Evolutionary conservation across 2,113 vertebrate genomes (phyloP), one percentile per base, ranked within the genome.

Genomic region (Salvelinus alpinus): DNA sequence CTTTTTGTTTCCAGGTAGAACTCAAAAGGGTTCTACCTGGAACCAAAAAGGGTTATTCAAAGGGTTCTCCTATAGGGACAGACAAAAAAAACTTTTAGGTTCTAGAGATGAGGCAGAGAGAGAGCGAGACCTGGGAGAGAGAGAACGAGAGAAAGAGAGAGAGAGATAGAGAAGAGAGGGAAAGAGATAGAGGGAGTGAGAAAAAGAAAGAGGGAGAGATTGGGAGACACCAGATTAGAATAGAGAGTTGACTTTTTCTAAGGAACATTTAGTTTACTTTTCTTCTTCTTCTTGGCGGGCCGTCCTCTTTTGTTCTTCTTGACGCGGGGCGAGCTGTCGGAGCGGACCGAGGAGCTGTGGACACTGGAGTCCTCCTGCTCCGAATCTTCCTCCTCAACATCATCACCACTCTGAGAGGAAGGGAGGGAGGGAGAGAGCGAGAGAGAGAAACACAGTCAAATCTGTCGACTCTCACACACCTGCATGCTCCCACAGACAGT

Each of bases 201-300:
- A 51, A 57, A 59, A 18, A 22, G 57, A n/a, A 4, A 31, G 13
- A 44, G 20, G 25, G n/a, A 7, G 22, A 44, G n/a, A 54, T 44
- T 12, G 24, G 9, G 38, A 5, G 6, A 47, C 12, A 11, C 4
- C 47, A 73, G 48, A 25, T 11, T 4, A 65, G 60, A 29, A 44
- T 3, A 44, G 38, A 44, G 8, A 11, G 38, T 44, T 38, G 6
- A 38, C 8, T 38, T 38, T 38, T 38, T 38, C 34, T 38, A 8
- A 38, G 7, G 34, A 38, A 38, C 34, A 38, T 38, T 38, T 38
- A 9, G 38, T 38, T 11, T 85, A 95, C 94, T 91, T 80, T 97
- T 98, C 85, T 96, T 96, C 87, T 96, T 97, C 87, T 97, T 97
- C 80, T 96, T 95, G n/a, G 95, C 93, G 0, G 95, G 95, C 4